Evolutionary conservation across 2,797 vertebrate species (phyloP), one percentile per base, ranked within the genome.

Genomic region (Falco novaeseelandiae): DNA sequence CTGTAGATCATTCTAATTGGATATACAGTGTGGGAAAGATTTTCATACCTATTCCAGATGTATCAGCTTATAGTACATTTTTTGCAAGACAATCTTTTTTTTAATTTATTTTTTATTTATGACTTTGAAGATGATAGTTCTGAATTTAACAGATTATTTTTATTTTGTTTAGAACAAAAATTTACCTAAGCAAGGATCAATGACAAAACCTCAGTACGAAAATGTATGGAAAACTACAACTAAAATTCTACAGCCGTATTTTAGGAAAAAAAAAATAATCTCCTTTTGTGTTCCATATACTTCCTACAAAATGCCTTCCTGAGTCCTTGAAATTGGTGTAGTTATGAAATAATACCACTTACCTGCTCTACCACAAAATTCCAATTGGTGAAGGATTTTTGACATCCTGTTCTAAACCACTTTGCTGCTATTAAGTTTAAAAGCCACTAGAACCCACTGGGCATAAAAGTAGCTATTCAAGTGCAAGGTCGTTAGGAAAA

Each of bases 341-440:
- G 25, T 51, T 69, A 80, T 40, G 67, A 95, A 92, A 83, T 63
- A 59, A 61, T 62, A 30, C 12, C 29, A 67, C 38, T 76, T 91
- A 76, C 32, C 38, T 62, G 36, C 18, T 90, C 80, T 87, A 61
- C 42, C 15, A 48, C 5, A 2, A 15, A 72, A 25, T 76, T 84
- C 95, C 62, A 70, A 27, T 14, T 55, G 54, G 5, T 36, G 40
- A 88, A 93, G 51, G 62, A 87, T 90, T 91, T 58, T 90, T 90
- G 78, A 54, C 38, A 74, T 71, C 49, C 49, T 72, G 21, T 55
- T 74, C 62, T 83, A 89, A 93, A 95, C 34, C 34, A 85, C 51
- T 89, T 89, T 48, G 32, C 44, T 83, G 66, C 48, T 80, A 36
- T 95, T 94, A 86, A 88, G 34, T 78, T 95, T 85, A 90, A 96